Conservation (phyloP, 1,140 invertebrate species). For the Scaptomyza montana region DNA sequence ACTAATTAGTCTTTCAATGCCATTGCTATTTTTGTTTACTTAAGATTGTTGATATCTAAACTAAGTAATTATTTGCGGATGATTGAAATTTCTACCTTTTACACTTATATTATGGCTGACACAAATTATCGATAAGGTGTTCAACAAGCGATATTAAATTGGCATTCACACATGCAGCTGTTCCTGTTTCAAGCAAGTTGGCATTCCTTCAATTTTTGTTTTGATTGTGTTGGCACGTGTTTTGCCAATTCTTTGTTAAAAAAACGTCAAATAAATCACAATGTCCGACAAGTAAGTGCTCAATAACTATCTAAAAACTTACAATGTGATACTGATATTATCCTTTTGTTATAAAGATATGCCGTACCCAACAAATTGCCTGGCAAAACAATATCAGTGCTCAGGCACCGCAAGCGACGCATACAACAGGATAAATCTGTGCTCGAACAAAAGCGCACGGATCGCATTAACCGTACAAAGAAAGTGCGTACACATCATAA, state of each 20-base stretch:
- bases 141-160: constrained; percentile 17
- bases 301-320: neutral
- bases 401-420: constrained; percentile 78
- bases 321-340: no score
- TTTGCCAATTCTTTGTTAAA: constrained; percentile 27
- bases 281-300: constrained; percentile 76
- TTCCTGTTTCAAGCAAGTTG: neutral
- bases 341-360: constrained; percentile 53
- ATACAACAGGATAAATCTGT: constrained; percentile 75
- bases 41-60: neutral
- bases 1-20: constrained; percentile 2
- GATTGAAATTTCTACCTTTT: neutral
- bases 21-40: constrained; percentile 26
- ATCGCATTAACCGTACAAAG: constrained; percentile 58
- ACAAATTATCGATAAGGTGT: neutral
- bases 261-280: constrained; percentile 22
- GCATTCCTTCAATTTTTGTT: constrained; percentile 61
- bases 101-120: neutral
- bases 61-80: neutral
- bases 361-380: constrained; percentile 83
- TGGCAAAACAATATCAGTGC: constrained; percentile 79
- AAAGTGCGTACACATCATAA: constrained; percentile 61
- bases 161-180: constrained; percentile 9
- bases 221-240: constrained; percentile 67
- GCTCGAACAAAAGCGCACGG: constrained; percentile 64